Base-by-base conservation (phyloP, 2,113 vertebrate genomes). In the Chaetodon trifascialis region DNA sequence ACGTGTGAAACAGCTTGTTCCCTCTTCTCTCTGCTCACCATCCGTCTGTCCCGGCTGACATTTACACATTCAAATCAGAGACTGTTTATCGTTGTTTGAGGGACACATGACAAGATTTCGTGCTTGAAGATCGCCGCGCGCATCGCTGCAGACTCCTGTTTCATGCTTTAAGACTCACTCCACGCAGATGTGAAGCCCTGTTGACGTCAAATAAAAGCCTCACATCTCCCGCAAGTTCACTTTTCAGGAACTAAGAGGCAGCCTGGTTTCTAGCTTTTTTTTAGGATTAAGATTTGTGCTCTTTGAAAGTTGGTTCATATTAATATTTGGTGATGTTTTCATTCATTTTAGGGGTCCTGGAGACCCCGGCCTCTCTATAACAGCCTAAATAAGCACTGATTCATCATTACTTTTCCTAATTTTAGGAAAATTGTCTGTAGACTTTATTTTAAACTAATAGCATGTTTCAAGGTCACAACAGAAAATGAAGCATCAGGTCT, bases 51-150 rank as follows among this genome's bases (percentile, higher is more conserved):
- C 68, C 9, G 1, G 64, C 34, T 93, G 92, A 93, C 92, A 91
- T 93, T 93, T 91, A 91, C 76, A 90, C 89, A 93, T 90, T 92
- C 86, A 93, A 92, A 92, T 92, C 82, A 87, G 87, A 84, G 19
- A 51, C 30, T 76, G 65, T 89, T 80, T 86, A 76, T 77, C 51
- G 3, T 40, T 55, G 62, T 87, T 70, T 83, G 66, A 82, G 75
- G 64, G n/a, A n/a, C 80, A 80, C 84, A 90, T 78, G 76, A 76
- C 84, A 83, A 75, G 74, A 89, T 88, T 87, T 84, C 15, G 11
- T 63, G 56, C 47, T 70, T 88, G 65, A 54, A 73, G 58, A 66
- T 72, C 63, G 79, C 66, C 42, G 38, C 21, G 46, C 9, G 4
- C 72, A 62, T 55, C 64, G 60, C 21, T 30, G 56, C n/a, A 73